Percentiles rank a stretch among this genome's conserved stretches.
Evolutionary conservation across 2,888 invertebrate genomes (phyloP).

Genomic region (Temnothorax ravouxi): DNA sequence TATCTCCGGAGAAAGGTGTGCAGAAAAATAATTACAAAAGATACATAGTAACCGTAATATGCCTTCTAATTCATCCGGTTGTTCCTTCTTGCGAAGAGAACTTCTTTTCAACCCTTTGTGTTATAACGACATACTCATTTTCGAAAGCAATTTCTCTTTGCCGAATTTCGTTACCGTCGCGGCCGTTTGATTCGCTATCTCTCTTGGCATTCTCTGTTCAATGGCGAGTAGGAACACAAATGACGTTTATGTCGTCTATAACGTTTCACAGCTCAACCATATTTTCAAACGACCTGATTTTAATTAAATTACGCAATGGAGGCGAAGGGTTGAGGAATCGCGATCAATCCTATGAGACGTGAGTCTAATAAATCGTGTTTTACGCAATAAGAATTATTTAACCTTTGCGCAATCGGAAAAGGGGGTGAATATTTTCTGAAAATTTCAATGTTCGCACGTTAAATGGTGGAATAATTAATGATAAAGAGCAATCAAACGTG

Average conservation of each 20-base stretch:
- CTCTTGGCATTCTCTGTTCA: background rate
- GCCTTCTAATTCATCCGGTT: background rate
- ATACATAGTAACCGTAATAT: background rate
- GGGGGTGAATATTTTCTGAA: conserved; percentile 2
- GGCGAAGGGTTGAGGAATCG: background rate
- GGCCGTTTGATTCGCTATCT: background rate
- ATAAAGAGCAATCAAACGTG: conserved; percentile 50
- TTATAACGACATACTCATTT: conserved; percentile 21
- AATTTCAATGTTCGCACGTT: conserved; percentile 26
- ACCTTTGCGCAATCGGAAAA: background rate
- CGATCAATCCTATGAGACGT: background rate
- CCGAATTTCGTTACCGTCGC: conserved; percentile 30
- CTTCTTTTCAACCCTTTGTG: conserved; percentile 2
- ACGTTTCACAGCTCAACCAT: background rate
- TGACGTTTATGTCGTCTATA: conserved; percentile 19
- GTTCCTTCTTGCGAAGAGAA: background rate
- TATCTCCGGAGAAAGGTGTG: background rate
- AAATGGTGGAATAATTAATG: conserved; percentile 27
- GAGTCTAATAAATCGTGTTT: background rate
- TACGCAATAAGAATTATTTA: background rate
- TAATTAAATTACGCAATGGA: conserved; percentile 36
- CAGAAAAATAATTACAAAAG: conserved; percentile 39
- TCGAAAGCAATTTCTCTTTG: conserved; percentile 17
- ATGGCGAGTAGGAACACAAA: background rate
- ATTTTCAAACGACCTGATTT: conserved; percentile 19